Conservation (phyloP, 1,140 invertebrate species). For the Vanessa tameamea region DNA sequence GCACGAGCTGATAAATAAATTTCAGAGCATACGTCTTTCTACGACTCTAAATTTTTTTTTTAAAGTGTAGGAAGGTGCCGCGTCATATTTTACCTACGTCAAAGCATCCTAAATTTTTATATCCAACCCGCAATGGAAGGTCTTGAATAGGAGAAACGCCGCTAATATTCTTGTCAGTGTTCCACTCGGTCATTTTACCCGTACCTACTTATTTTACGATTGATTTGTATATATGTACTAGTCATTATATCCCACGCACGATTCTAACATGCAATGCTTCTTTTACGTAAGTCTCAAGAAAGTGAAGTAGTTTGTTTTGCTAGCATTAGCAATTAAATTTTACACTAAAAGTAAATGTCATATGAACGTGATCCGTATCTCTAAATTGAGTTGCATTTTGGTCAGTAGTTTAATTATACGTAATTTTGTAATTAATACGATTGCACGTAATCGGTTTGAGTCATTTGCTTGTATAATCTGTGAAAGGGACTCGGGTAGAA, state of each 20-base stretch:
- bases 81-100: no score
- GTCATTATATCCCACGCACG: neutral
- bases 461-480: conserved; percentile 3
- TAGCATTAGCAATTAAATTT: no score
- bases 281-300: neutral
- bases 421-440: conserved; percentile 1
- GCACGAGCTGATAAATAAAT: no score
- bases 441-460: neutral
- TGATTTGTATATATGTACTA: no score
- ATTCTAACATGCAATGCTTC: neutral
- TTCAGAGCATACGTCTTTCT: no score
- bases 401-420: neutral
- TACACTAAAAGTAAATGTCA: neutral
- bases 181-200: no score
- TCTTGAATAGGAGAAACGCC: no score
- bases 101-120: neutral
- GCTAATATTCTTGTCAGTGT: no score
- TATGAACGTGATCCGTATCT: neutral
- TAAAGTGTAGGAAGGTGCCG: no score
- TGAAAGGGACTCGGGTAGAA: neutral
- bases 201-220: no score
- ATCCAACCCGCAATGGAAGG: no score
- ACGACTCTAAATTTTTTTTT: no score
- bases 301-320: neutral
- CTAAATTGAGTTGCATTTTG: neutral